phyloP scores from a whole-genome alignment of 1,140 invertebrate species.

The Colletes latitarsis region DNA sequence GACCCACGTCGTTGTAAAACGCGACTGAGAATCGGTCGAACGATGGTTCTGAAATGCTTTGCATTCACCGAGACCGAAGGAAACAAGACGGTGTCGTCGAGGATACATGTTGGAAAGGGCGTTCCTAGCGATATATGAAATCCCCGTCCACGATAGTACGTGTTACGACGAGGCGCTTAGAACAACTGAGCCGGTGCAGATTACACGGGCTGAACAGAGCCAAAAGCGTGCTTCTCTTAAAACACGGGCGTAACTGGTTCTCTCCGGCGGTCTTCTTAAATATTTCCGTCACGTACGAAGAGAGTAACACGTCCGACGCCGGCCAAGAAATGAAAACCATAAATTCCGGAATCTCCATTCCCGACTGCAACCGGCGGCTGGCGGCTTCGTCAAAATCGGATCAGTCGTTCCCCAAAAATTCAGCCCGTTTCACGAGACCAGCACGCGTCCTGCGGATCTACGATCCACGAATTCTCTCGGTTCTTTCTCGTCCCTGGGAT shows the following conservation, averaged over 20 bases:
- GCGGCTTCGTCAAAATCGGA: slow-evolving; percentile 62
- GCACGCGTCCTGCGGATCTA: background rate
- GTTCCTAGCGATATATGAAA: slow-evolving; percentile 21
- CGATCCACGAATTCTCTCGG: background rate
- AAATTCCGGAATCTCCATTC: slow-evolving; percentile 61
- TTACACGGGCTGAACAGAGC: slow-evolving; percentile 1
- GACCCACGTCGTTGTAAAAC: too few species aligned
- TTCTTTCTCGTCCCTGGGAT: background rate
- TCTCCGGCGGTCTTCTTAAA: slow-evolving; percentile 36
- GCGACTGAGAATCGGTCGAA: too few species aligned
- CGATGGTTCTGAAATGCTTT: too few species aligned
- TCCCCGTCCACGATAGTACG: slow-evolving; percentile 1
- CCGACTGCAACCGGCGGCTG: slow-evolving; percentile 12
- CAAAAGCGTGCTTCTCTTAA: slow-evolving; percentile 25
- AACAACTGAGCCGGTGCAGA: background rate
- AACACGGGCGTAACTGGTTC: slow-evolving; percentile 42
- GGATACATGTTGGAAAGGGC: background rate
- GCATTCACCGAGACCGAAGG: background rate
- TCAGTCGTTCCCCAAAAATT: slow-evolving; percentile 20
- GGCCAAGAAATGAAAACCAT: slow-evolving; percentile 69
- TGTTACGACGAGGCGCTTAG: slow-evolving; percentile 42
- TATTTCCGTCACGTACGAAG: slow-evolving; percentile 60
- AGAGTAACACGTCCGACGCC: slow-evolving; percentile 59
- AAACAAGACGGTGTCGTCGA: background rate
- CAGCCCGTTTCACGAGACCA: background rate